Evolutionary conservation across 2,797 vertebrate species (phyloP).

Genomic region (Nyctalus aviator): DNA sequence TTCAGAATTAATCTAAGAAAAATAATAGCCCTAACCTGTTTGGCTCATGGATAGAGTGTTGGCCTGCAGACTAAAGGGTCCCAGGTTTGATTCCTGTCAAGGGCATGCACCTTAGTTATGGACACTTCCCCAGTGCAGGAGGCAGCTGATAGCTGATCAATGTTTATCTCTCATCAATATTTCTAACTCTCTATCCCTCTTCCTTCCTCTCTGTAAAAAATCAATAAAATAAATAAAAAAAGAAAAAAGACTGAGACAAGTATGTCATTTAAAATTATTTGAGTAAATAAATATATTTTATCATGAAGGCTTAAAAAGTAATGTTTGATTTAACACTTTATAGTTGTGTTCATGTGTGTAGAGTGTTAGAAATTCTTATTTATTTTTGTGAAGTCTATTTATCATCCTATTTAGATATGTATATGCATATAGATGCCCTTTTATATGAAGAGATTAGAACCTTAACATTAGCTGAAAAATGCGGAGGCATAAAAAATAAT

Average conservation of each 20-base stretch:
- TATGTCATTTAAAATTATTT: neutral
- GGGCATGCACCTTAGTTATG: no score
- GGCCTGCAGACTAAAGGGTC: no score
- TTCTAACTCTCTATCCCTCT: no score
- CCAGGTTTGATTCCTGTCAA: no score
- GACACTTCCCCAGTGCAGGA: no score
- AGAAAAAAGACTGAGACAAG: neutral
- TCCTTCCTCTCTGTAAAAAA: no score
- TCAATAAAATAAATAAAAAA: no score
- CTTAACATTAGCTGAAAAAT: neutral
- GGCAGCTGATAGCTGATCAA: no score
- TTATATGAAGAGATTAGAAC: neutral
- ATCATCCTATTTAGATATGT: neutral
- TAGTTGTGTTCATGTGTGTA: neutral
- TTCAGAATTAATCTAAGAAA: neutral
- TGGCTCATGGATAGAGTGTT: no score
- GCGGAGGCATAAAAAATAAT: neutral
- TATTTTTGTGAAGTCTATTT: neutral
- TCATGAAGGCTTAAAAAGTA: neutral
- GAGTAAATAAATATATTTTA: neutral
- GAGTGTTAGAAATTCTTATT: neutral
- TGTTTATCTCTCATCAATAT: no score
- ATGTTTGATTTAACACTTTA: neutral
- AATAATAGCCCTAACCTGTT: neutral
- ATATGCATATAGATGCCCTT: neutral